phyloP scores from a whole-genome alignment of 2,888 invertebrate species.

The Eumacrocentrus americanus region DNA sequence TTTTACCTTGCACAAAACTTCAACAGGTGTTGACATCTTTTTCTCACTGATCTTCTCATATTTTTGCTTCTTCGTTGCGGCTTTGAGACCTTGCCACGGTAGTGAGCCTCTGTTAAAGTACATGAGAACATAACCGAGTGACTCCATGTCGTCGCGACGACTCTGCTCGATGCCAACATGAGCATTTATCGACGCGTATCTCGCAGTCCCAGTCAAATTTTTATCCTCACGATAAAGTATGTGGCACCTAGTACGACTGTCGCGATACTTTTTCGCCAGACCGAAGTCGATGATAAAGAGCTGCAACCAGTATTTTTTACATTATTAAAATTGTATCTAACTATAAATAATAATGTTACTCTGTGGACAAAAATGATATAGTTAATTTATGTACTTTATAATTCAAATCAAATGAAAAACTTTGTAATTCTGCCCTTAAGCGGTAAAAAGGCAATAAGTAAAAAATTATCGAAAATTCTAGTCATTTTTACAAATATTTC shows the following conservation, averaged over 20 bases:
- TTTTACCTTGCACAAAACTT: constrained; percentile 93
- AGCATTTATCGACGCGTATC: constrained; percentile 99
- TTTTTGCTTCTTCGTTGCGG: constrained; percentile 98
- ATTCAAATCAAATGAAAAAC: too few species aligned
- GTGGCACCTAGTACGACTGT: constrained; percentile 89
- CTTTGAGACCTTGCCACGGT: constrained; percentile 98
- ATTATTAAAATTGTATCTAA: too few species aligned
- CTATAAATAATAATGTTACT: too few species aligned
- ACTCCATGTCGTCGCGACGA: constrained; percentile 99
- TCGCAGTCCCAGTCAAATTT: constrained; percentile 86
- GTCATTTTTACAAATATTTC: too few species aligned
- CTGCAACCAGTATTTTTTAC: too few species aligned
- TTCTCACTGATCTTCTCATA: constrained; percentile 99
- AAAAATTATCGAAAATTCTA: too few species aligned
- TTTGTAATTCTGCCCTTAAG: too few species aligned
- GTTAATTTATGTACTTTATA: too few species aligned
- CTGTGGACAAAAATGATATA: too few species aligned
- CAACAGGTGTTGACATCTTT: constrained; percentile 99
- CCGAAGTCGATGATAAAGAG: constrained; percentile 99
- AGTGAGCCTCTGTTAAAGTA: constrained; percentile 95
- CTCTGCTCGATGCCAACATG: constrained; percentile 99
- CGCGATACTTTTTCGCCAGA: constrained; percentile 97
- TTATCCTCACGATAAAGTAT: constrained; percentile 97
- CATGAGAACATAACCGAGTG: constrained; percentile 98
- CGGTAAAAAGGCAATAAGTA: too few species aligned